These are phyloP conservation scores for Naja naja DNA, from an alignment of 2,113 vertebrate genomes.

Conservation along the genomic window DNA sequence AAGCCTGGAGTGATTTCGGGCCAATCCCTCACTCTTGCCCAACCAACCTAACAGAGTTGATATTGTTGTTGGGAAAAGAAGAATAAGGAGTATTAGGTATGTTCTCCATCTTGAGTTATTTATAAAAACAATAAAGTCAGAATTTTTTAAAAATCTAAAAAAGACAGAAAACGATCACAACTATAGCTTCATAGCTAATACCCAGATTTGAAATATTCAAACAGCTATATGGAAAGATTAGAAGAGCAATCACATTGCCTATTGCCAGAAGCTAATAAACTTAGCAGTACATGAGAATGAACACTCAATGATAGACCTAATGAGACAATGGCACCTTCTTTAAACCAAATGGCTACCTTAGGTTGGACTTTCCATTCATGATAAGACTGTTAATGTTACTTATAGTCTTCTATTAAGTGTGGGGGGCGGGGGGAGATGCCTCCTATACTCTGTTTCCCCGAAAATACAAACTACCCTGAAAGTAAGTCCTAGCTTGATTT, in stretches of 20 bases:
- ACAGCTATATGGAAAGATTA: background rate
- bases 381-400: slow-evolving; percentile 19
- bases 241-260: slow-evolving; percentile 14
- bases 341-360: slow-evolving; percentile 47
- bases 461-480: too few relatives aligned
- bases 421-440: slow-evolving; percentile 6
- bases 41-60: background rate
- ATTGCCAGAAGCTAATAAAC: slow-evolving; percentile 27
- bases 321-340: slow-evolving; percentile 40
- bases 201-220: slow-evolving; percentile 11
- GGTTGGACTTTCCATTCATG: slow-evolving; percentile 46
- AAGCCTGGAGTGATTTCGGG: background rate
- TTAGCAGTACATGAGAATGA: slow-evolving; percentile 13
- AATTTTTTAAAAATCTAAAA: background rate
- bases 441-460: background rate
- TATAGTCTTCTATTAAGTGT: background rate
- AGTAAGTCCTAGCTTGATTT: too few relatives aligned
- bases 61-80: background rate
- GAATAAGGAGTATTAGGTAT: background rate
- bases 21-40: background rate
- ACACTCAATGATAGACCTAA: slow-evolving; percentile 14
- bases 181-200: background rate
- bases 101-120: background rate
- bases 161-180: slow-evolving; percentile 21
- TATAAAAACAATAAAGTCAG: background rate